phyloP scores from a whole-genome alignment of 2,797 vertebrate species.

The Steatocranus sp. region DNA sequence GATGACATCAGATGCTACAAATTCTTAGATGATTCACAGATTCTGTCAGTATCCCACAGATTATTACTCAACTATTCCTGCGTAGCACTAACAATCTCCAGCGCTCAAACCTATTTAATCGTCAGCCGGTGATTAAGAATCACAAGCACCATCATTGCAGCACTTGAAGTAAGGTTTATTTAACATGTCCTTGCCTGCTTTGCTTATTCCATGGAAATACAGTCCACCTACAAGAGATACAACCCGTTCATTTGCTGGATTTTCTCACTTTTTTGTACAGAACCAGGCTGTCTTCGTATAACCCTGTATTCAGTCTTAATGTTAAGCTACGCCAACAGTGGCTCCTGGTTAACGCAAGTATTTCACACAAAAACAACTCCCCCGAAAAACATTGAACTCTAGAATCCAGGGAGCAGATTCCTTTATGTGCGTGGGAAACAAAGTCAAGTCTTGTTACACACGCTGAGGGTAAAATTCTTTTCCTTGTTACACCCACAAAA shows the following conservation, averaged over 20 bases:
- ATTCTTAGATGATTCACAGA: background rate
- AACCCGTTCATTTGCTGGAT: background rate
- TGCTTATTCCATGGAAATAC: background rate
- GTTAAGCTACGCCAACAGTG: background rate
- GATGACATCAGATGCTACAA: background rate
- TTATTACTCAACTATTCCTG: background rate
- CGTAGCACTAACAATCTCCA: background rate
- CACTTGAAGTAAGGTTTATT: background rate
- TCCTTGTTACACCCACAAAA: background rate
- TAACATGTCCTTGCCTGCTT: background rate
- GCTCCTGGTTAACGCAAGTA: background rate
- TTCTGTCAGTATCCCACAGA: background rate
- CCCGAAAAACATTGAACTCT: background rate
- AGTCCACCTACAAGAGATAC: background rate
- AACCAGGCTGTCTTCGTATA: background rate
- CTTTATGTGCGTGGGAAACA: background rate
- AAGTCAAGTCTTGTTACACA: background rate
- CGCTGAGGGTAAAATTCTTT: background rate
- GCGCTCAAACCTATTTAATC: background rate
- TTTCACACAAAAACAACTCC: background rate
- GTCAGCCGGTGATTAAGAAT: background rate
- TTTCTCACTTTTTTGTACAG: background rate
- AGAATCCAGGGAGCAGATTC: background rate
- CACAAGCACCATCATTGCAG: background rate
- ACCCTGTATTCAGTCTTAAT: background rate